Percentiles rank a stretch among this genome's conserved stretches.
phyloP scores from a whole-genome alignment of 2,888 invertebrate genomes.

The Lasioglossum malachurum region DNA sequence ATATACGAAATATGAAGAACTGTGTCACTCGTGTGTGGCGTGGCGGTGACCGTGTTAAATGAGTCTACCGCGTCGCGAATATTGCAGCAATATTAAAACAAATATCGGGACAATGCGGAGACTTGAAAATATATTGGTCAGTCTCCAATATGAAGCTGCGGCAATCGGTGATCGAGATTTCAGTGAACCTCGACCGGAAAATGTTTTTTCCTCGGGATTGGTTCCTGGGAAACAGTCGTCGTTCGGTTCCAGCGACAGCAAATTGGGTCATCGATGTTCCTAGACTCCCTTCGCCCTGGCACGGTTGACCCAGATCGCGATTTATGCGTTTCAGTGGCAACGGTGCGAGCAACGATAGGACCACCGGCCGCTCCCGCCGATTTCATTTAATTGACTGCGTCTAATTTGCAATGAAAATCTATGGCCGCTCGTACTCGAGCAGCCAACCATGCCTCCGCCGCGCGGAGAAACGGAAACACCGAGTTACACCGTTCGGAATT shows the following conservation, averaged over 20 bases:
- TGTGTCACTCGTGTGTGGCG: no score
- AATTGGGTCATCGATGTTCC: slow-evolving; percentile 52
- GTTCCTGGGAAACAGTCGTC: slow-evolving; percentile 9
- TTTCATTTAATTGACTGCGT: slow-evolving; percentile 33
- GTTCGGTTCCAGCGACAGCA: background rate
- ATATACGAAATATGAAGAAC: no score
- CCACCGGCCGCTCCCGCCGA: background rate
- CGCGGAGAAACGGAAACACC: background rate
- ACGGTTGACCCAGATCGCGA: slow-evolving; percentile 46
- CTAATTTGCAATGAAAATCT: slow-evolving; percentile 47
- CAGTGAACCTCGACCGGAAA: background rate
- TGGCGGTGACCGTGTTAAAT: no score
- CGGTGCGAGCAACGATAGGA: slow-evolving; percentile 16
- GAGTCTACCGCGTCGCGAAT: no score
- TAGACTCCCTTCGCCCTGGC: slow-evolving; percentile 13
- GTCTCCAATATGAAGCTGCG: background rate
- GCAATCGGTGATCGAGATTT: background rate
- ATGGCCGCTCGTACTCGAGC: background rate
- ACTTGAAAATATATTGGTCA: background rate
- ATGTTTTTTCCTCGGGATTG: background rate
- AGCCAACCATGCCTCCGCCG: background rate
- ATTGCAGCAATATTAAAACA: no score
- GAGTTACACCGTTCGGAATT: background rate
- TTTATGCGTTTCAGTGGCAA: slow-evolving; percentile 42
- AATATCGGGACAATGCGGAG: background rate